Percentiles rank a stretch among this genome's conserved stretches.
These are phyloP conservation scores for Lerista edwardsae DNA, from an alignment of 2,797 vertebrate genomes.

Conservation along the genomic window DNA sequence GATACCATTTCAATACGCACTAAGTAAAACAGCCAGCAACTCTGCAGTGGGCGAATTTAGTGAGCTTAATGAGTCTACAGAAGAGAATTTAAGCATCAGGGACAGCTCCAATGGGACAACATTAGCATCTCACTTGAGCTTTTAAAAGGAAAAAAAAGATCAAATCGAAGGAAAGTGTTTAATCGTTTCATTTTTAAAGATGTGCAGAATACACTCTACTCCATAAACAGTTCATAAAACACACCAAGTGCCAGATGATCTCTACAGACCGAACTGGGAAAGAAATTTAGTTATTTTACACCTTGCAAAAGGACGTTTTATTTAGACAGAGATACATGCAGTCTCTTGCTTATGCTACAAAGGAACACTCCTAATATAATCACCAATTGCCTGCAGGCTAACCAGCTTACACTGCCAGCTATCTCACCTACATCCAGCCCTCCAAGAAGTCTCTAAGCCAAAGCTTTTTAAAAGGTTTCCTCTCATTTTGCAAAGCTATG, in stretches of 20 bases:
- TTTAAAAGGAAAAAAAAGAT: slow-evolving; percentile 36
- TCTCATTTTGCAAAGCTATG: not conserved
- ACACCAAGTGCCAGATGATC: not conserved
- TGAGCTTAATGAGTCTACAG: not conserved
- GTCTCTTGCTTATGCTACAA: not conserved
- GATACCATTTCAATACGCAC: not conserved
- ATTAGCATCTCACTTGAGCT: not conserved
- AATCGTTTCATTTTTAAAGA: not conserved
- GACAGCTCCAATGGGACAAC: slow-evolving; percentile 18
- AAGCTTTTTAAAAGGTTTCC: slow-evolving; percentile 27
- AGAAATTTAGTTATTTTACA: not conserved
- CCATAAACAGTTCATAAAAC: slow-evolving; percentile 1
- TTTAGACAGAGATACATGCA: no score
- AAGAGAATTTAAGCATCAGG: not conserved
- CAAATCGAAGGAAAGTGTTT: slow-evolving; percentile 1
- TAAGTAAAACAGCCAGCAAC: not conserved
- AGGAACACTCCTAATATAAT: not conserved
- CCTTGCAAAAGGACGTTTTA: not conserved
- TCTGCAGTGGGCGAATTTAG: not conserved
- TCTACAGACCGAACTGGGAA: not conserved
- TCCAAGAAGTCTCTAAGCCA: slow-evolving; percentile 16
- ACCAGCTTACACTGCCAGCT: not conserved
- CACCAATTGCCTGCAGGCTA: not conserved
- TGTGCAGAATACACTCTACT: slow-evolving; percentile 16
- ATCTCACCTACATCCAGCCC: slow-evolving; percentile 43